Conservation (phyloP, 2,797 vertebrate species). For the Myotis myotis region DNA sequence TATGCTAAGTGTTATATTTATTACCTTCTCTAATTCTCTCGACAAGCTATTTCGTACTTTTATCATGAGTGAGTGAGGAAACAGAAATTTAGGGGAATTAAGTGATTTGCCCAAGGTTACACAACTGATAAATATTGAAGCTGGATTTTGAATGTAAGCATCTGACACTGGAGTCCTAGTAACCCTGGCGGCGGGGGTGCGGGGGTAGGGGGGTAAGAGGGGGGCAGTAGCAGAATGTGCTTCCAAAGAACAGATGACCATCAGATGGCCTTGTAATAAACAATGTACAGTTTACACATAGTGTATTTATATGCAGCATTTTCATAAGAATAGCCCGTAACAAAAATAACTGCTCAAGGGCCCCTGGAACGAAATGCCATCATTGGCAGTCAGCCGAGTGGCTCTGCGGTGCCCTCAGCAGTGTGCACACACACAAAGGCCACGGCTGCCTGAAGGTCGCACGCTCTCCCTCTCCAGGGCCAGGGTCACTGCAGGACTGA, state of each 20-base stretch:
- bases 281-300: background rate
- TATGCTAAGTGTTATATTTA: background rate
- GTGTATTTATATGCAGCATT: background rate
- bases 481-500: background rate
- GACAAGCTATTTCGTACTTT: background rate
- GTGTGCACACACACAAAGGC: background rate
- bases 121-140: background rate
- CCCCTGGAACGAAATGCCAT: background rate
- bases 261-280: background rate
- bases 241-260: background rate
- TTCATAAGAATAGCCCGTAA: background rate
- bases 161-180: background rate
- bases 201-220: too few species aligned
- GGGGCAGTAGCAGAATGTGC: background rate
- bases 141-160: background rate
- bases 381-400: background rate
- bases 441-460: background rate
- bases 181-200: background rate
- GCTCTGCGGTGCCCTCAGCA: slow-evolving; percentile 3
- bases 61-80: background rate
- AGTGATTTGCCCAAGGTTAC: background rate
- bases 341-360: background rate
- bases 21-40: background rate
- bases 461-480: background rate
- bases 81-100: background rate